Evolutionary conservation across 2,888 invertebrate species (phyloP), one percentile per base, ranked within the genome.

Genomic region (Ernsta delagoae): DNA sequence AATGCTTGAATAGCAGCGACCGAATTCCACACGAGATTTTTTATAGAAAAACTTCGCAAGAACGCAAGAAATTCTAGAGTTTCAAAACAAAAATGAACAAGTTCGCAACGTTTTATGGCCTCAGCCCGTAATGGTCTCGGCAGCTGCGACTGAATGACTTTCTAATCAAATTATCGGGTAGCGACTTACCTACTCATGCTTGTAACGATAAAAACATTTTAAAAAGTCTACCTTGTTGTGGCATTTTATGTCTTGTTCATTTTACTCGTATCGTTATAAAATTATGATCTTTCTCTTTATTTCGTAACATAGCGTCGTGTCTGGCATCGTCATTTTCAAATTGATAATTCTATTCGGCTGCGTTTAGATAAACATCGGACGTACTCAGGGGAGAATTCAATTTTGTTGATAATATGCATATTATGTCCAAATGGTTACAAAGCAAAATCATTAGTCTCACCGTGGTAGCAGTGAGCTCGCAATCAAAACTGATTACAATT

Each of bases 401-500:
- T 59, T 50, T 60, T 60, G 59, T 66, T 66, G 54, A 68, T 67
- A 67, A 60, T 61, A 67, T 67, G 61, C 59, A 70, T 65, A 65
- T 7, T 39, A 7, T 63, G 16, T 59, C 43, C 59, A 69, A 59
- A 69, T 68, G 45, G 70, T 72, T 71, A 71, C 70, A 73, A 66
- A 74, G 72, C 73, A 70, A 70, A 71, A 73, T 75, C 74, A 77
- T 77, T 77, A 77, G 77, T 72, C 73, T 70, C 73, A 70, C 71
- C 69, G 71, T 70, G 71, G 69, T 73, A 65, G 65, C 70, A 62
- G 53, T 61, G 59, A 81, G 70, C 65, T 69, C 72, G 83, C 86
- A 90, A 90, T 90, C 91, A 90, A 83, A 85, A 83, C 86, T 87
- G 89, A 89, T 92, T 91, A 92, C 89, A 77, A 92, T 91, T 90